Base-by-base conservation (phyloP, 2,888 invertebrate genomes). In the Oscheius sp. region DNA sequence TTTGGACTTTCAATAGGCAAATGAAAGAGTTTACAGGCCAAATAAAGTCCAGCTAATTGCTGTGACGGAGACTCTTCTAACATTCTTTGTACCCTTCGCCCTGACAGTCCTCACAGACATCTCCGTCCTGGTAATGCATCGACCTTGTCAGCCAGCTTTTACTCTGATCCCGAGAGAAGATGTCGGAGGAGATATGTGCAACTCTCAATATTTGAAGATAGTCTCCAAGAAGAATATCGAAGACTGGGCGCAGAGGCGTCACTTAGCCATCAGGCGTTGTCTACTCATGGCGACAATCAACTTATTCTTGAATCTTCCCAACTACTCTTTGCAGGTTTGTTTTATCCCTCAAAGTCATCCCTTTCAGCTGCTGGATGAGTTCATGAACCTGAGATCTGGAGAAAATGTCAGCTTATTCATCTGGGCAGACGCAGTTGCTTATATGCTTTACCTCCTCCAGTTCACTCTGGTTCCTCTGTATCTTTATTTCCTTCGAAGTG, bases 21-120 rank as follows among this genome's bases (percentile, higher is more conserved):
- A n/a, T n/a, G n/a, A n/a, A n/a, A n/a, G n/a, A 29, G 0, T 29
- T 73, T 76, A 67, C 61, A 74, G 74, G 2, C 63, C 69, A 12
- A 69, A 68, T 0, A 65, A 65, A n/a, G 55, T 78, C 39, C 72
- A 74, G 58, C 64, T 65, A 46, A 55, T 78, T 55, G 74, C 73
- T 34, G 66, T 78, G n/a, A 72, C 68, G 63, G 75, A 78, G 42
- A 75, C 72, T n/a, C 42, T 76, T 6, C 53, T 75, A 37, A 77
- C 79, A 20, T 79, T 76, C 72, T 75, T 75, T 69, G 65, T 79
- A 10, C 79, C 79, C 10, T 75, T 79, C 57, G 37, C 70, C 33
- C 64, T 79, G 15, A 79, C 79, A 0, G 75, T 79, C n/a, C 25
- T 76, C 23, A 75, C 75, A 12, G 79, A 79, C 48, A 74, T 76